phyloP scores from a whole-genome alignment of 2,888 invertebrate species.

The Lasioglossum malachurum region DNA sequence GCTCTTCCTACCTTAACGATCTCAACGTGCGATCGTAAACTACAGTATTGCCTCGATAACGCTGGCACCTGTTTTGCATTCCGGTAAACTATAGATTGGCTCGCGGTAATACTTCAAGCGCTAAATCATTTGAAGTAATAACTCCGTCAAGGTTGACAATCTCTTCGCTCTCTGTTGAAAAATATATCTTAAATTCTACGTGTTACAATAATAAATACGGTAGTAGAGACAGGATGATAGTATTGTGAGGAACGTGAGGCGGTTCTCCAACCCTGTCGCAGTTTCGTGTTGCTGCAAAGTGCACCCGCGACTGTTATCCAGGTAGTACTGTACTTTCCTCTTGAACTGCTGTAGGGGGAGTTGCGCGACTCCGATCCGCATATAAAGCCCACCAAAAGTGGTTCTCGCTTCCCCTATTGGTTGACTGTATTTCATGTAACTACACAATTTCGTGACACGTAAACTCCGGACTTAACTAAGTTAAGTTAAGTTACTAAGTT shows the following conservation, averaged over 20 bases:
- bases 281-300: neutral
- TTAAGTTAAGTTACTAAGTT: too few relatives aligned
- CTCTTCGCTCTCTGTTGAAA: neutral
- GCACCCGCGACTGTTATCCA: neutral
- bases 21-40: neutral
- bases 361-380: neutral
- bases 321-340: neutral
- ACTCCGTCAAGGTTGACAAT: neutral
- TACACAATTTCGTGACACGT: neutral
- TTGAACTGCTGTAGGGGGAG: neutral
- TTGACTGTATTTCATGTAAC: neutral
- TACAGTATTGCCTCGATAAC: neutral
- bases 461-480: neutral
- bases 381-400: neutral
- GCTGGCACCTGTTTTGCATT: neutral
- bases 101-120: neutral
- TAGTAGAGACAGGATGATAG: neutral
- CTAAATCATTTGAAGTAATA: neutral
- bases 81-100: neutral
- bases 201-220: neutral
- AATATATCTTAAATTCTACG: too few relatives aligned
- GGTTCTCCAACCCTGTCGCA: neutral
- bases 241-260: neutral
- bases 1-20: neutral
- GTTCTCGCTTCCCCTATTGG: neutral